Evolutionary conservation across 2,113 vertebrate genomes (phyloP), one percentile per base, ranked within the genome.

Genomic region (Tursiops truncatus): DNA sequence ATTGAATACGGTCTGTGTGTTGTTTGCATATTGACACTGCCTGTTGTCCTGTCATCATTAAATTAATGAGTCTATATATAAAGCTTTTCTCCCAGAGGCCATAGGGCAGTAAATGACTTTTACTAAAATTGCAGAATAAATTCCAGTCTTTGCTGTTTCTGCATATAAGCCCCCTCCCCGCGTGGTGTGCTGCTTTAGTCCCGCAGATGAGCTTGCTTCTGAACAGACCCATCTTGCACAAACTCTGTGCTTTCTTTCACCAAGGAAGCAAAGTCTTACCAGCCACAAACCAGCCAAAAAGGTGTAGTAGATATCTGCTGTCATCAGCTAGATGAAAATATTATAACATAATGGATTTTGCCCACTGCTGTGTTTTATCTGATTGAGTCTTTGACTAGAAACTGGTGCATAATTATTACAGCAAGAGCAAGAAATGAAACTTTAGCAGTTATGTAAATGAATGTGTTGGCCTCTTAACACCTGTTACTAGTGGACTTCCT

Each of bases 401-500:
- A 56, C 84, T 94, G 97, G 97, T 94, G 60, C 87, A 47, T 97
- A 88, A 97, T 96, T 71, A 91, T 80, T 97, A 86, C 65, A 97
- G 83, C 95, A 97, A 96, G 95, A 97, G 91, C 86, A 97, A 89
- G 90, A 93, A 84, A 62, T 92, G 94, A 96, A 97, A 94, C 98
- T 68, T 13, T 68, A 95, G 95, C 81, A 81, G 70, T 91, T 89
- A 95, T 92, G 96, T 96, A 95, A 98, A 96, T 94, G 97, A 95
- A 96, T 84, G 65, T 89, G 92, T 97, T 96, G 95, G 76, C 88
- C 91, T 97, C 97, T 96, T 97, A 81, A 94, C 14, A 5, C 92
- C 95, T 97, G 95, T 97, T 98, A 91, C 96, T 98, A 97, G 98
- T 97, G 94, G 95, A 97, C 97, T 97, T 98, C 97, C 93, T 97